Evolutionary conservation across 2,888 invertebrate genomes (phyloP).

Genomic region (Masnerella sp.): DNA sequence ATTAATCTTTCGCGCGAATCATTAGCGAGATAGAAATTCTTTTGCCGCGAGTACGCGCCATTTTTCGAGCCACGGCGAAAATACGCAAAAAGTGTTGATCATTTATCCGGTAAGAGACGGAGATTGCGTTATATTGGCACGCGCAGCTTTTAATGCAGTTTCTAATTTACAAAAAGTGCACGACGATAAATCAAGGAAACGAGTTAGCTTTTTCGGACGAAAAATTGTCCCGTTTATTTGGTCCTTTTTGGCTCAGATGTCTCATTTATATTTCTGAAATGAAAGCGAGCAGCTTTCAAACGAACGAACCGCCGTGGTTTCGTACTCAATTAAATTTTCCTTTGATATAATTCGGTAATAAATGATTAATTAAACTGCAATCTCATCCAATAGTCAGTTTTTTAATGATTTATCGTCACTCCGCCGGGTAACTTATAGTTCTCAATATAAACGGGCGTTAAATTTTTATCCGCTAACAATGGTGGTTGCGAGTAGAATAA

Average conservation of each 20-base stretch:
- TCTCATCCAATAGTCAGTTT: constrained; percentile 5
- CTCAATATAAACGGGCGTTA: neutral
- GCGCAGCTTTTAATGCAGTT: constrained; percentile 54
- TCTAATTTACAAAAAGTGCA: constrained; percentile 50
- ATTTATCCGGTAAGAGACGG: constrained; percentile 46
- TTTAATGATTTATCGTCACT: neutral
- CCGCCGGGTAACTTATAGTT: neutral
- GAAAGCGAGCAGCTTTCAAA: constrained; percentile 1
- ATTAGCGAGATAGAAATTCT: constrained; percentile 52
- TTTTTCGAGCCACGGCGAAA: constrained; percentile 36
- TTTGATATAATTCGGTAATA: constrained; percentile 14
- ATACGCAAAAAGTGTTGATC: constrained; percentile 49
- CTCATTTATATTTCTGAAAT: constrained; percentile 11
- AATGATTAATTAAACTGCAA: constrained; percentile 20
- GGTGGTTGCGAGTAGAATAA: no score
- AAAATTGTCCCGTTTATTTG: constrained; percentile 24
- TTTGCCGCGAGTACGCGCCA: constrained; percentile 21
- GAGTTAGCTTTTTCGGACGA: constrained; percentile 14
- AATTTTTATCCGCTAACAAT: no score
- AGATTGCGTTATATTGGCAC: constrained; percentile 54
- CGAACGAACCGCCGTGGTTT: neutral
- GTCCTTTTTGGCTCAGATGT: constrained; percentile 13
- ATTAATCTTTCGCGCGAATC: constrained; percentile 53
- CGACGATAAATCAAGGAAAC: constrained; percentile 51
- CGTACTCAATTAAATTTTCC: constrained; percentile 1